Conservation (phyloP, 2,888 invertebrate genomes). For the Meliscaeva auricollis region DNA sequence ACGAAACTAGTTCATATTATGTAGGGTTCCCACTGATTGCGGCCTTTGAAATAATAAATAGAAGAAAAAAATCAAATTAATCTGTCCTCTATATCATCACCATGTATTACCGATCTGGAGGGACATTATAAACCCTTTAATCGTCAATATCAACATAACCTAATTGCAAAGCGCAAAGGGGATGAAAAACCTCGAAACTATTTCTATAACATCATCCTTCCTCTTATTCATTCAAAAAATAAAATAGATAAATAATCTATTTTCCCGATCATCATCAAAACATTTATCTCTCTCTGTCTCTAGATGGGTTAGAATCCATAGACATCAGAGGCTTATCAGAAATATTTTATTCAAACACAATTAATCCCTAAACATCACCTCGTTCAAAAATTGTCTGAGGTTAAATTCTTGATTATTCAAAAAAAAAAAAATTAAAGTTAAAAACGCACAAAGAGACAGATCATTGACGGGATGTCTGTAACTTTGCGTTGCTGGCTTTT, state of each 20-base stretch:
- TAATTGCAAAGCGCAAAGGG: slow-evolving; percentile 40
- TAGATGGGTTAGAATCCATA: slow-evolving; percentile 6
- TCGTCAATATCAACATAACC: slow-evolving; percentile 64
- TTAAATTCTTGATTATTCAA: slow-evolving; percentile 39
- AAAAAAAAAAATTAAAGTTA: too few species aligned
- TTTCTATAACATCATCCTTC: slow-evolving; percentile 30
- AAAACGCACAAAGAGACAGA: slow-evolving; percentile 32
- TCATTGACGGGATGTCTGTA: neutral
- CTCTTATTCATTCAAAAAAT: neutral
- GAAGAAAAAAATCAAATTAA: slow-evolving; percentile 18
- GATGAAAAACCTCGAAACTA: slow-evolving; percentile 33
- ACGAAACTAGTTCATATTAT: slow-evolving; percentile 32
- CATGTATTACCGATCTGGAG: slow-evolving; percentile 11
- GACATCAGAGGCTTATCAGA: slow-evolving; percentile 43
- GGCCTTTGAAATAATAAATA: slow-evolving; percentile 37
- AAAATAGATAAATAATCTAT: neutral
- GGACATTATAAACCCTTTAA: slow-evolving; percentile 69
- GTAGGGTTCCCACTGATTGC: slow-evolving; percentile 61
- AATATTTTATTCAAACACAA: slow-evolving; percentile 75
- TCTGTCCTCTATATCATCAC: slow-evolving; percentile 54
- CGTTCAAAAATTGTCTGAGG: slow-evolving; percentile 28
- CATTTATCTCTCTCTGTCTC: slow-evolving; percentile 1
- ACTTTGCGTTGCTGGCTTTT: neutral
- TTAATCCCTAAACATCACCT: slow-evolving; percentile 67
- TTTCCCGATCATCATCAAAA: slow-evolving; percentile 39